Evolutionary conservation across 2,113 vertebrate species (phyloP).

Genomic region (Mustela nigripes): DNA sequence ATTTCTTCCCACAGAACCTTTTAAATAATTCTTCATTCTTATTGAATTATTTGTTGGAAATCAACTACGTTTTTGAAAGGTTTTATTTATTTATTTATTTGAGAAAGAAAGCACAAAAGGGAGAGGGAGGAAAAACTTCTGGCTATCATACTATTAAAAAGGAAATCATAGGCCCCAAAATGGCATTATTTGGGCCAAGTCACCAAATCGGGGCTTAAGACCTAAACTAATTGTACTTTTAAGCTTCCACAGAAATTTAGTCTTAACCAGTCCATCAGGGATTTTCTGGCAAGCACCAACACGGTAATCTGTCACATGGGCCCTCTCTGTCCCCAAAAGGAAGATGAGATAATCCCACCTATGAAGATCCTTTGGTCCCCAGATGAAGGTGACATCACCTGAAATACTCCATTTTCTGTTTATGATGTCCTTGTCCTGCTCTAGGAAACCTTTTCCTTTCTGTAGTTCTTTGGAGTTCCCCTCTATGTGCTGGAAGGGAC

Average conservation of each 20-base stretch:
- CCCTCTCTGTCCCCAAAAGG: neutral
- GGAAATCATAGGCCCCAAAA: neutral
- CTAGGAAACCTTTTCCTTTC: neutral
- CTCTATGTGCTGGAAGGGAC: neutral
- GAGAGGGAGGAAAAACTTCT: neutral
- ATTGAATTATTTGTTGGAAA: conserved; percentile 30
- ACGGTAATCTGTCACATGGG: neutral
- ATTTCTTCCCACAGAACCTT: neutral
- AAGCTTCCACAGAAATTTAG: neutral
- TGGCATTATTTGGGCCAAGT: neutral
- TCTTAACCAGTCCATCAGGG: neutral
- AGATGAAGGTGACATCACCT: neutral
- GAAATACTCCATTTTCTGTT: neutral
- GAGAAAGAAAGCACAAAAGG: no score
- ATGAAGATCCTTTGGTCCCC: neutral
- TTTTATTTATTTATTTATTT: no score
- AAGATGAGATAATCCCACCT: neutral
- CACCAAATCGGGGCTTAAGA: neutral
- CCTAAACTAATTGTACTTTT: neutral
- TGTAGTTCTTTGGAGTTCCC: neutral
- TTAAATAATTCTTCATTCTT: conserved; percentile 20
- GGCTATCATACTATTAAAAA: neutral
- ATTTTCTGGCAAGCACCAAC: neutral
- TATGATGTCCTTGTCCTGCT: neutral
- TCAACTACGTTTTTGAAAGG: neutral